Evolutionary conservation across 23 tunicate genomes (phyloP).

Genomic region (Halocynthia roretzi): DNA sequence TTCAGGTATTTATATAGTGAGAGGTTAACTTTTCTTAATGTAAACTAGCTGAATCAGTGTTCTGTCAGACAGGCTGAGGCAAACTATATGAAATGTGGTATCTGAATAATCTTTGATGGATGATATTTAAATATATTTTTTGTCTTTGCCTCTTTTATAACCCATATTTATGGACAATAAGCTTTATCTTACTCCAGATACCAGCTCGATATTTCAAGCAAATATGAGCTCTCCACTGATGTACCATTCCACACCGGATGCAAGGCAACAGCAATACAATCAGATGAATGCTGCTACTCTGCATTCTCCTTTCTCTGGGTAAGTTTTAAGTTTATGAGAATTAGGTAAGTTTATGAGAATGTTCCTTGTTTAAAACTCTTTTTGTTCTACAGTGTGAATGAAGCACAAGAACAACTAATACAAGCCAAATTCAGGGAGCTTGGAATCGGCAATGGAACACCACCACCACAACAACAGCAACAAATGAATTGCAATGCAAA

Average conservation of each 20-base stretch:
- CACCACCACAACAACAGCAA: constrained; percentile 28
- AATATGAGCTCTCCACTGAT: constrained; percentile 7
- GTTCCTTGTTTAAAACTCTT: background rate
- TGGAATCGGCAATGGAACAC: constrained; percentile 86
- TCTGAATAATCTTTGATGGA: no score
- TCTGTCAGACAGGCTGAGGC: no score
- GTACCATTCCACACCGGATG: constrained; percentile 8
- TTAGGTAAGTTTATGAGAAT: background rate
- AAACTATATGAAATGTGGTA: no score
- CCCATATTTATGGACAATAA: background rate
- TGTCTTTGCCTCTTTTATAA: no score
- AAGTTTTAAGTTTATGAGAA: background rate
- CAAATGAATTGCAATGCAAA: no score
- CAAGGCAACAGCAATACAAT: background rate
- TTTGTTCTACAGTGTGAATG: constrained; percentile 21
- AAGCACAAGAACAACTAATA: constrained; percentile 61
- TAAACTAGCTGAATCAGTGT: no score
- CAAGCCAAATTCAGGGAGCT: constrained; percentile 73
- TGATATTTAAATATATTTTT: no score
- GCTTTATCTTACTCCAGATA: background rate
- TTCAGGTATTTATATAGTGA: no score
- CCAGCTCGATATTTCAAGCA: background rate
- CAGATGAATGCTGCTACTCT: background rate
- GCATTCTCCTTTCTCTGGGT: background rate
- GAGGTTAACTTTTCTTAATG: no score